Evolutionary conservation across 2,888 invertebrate genomes (phyloP), one percentile per base, ranked within the genome.

Genomic region (Pterostichus madidus): DNA sequence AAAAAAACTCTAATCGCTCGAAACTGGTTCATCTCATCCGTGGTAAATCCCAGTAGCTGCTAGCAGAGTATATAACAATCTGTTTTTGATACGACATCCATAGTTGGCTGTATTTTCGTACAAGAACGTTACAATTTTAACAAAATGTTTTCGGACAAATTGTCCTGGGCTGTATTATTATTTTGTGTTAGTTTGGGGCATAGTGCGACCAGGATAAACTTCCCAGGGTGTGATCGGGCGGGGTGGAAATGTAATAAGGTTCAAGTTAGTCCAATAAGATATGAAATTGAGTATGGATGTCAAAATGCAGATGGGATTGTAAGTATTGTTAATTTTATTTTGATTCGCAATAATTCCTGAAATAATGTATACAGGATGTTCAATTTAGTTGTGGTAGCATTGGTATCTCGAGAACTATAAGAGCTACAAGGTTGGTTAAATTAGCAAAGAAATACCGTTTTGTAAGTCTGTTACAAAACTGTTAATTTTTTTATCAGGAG

Each of bases 241-340:
- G 78, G 78, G 15, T 78, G 78, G 78, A 78, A 78, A 39, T 78
- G 78, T 24, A 78, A 17, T n/a, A 78, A 78, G 44, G 46, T 78
- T 0, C 61, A 78, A 13, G 17, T 61, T 4, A 61, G 17, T 7
- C 78, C 78, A 11, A 59, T 78, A 2, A 13, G 46, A 61, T 78
- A 78, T 24, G 56, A 56, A 11, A 59, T 78, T 39, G 78, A 61
- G 8, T 61, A 59, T 78, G 61, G 17, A 39, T 78, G 78, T 11
- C 78, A 56, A 44, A 78, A 35, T 44, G 7, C 39, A 5, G 46
- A 44, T 24, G 75, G 75, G 52, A 61, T 78, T 61, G 78, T 78
- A 78, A 78, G 78, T 78, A 59, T 59, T 35, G 10, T 32, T 32
- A 24, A 24, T 24, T 24, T 24, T 24, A 24, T 24, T 61, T 7